Evolutionary conservation across 2,113 vertebrate genomes (phyloP).

Genomic region (Tringa solitaria): DNA sequence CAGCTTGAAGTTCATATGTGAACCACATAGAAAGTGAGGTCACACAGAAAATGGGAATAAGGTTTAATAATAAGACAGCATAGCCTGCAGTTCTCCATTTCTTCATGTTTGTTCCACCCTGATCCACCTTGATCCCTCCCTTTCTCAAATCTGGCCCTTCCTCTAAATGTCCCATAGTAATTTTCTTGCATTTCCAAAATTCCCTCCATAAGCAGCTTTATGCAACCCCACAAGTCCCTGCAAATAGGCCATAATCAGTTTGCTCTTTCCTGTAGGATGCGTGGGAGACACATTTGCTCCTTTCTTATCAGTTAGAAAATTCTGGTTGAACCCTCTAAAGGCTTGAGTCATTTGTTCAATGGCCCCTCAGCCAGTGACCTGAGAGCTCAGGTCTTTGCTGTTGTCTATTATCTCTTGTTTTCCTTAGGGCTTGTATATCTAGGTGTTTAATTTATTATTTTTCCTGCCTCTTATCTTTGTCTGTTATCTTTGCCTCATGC

Average conservation of each 20-base stretch:
- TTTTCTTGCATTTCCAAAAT: background rate
- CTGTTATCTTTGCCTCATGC: background rate
- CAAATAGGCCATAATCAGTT: background rate
- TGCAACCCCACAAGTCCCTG: background rate
- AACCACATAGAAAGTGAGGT: background rate
- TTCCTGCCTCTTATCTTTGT: slow-evolving; percentile 3
- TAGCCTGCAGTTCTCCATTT: background rate
- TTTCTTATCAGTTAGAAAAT: background rate
- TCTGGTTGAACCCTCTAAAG: background rate
- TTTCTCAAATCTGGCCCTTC: background rate
- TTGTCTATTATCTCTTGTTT: slow-evolving; percentile 2
- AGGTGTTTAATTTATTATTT: slow-evolving; percentile 25
- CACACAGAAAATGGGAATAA: background rate
- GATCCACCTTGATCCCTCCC: background rate
- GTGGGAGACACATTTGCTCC: background rate
- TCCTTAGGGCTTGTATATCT: background rate
- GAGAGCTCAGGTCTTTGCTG: background rate
- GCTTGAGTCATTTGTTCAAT: background rate
- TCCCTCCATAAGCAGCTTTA: background rate
- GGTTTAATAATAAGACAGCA: background rate
- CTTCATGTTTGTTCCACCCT: background rate
- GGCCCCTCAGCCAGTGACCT: background rate
- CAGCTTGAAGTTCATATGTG: background rate
- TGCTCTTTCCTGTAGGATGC: background rate
- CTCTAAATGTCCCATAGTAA: background rate